Evolutionary conservation across 2,888 invertebrate genomes (phyloP).

Genomic region (Ochropleura plecta): DNA sequence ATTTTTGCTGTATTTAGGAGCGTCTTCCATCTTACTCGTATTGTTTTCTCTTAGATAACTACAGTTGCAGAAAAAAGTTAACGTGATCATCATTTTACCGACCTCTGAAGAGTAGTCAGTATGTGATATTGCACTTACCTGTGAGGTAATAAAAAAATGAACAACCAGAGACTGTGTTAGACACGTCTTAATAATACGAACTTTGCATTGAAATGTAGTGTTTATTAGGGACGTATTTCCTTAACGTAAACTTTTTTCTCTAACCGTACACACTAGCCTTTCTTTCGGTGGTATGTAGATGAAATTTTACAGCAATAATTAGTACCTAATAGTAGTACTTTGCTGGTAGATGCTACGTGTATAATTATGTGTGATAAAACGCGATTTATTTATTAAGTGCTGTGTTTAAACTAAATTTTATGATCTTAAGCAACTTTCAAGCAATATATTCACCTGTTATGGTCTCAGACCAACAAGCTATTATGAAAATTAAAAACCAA

Average conservation of each 20-base stretch:
- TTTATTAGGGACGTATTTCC: slow-evolving; percentile 41
- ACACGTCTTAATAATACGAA: slow-evolving; percentile 55
- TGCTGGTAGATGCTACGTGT: slow-evolving; percentile 88
- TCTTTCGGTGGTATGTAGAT: slow-evolving; percentile 88
- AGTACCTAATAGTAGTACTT: slow-evolving; percentile 87
- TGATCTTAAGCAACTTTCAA: slow-evolving; percentile 70
- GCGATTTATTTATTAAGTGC: slow-evolving; percentile 82
- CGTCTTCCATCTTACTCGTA: slow-evolving; percentile 89
- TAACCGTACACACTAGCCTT: slow-evolving; percentile 81
- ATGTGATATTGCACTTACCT: slow-evolving; percentile 58
- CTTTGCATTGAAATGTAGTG: slow-evolving; percentile 55
- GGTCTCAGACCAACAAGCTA: slow-evolving; percentile 61
- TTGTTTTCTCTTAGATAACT: slow-evolving; percentile 84
- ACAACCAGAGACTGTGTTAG: slow-evolving; percentile 66
- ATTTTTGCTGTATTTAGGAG: slow-evolving; percentile 90
- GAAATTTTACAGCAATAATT: slow-evolving; percentile 89
- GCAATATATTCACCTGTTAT: slow-evolving; percentile 56
- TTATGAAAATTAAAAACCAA: slow-evolving; percentile 31
- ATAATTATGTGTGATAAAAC: slow-evolving; percentile 87
- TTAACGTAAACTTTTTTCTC: slow-evolving; percentile 66
- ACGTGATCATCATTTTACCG: slow-evolving; percentile 36
- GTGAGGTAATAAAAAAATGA: slow-evolving; percentile 14
- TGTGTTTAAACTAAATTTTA: slow-evolving; percentile 73
- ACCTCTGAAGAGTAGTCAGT: slow-evolving; percentile 48
- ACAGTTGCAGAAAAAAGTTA: slow-evolving; percentile 73